Evolutionary conservation across 2,113 vertebrate species (phyloP).

Genomic region (Ceyx margarethae): DNA sequence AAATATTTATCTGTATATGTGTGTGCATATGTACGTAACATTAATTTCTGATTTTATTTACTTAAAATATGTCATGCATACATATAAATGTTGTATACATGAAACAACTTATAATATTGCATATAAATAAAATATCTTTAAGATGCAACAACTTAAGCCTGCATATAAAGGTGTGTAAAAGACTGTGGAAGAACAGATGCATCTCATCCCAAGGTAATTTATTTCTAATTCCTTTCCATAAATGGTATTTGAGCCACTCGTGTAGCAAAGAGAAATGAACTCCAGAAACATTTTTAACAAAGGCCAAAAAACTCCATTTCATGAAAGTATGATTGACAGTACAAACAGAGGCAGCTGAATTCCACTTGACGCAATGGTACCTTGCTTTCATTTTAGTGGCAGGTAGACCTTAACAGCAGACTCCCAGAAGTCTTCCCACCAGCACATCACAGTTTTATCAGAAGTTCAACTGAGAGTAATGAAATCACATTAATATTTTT

Average conservation of each 20-base stretch:
- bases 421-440: neutral
- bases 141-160: neutral
- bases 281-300: neutral
- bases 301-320: neutral
- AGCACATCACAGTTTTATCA: neutral
- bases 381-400: neutral
- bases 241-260: neutral
- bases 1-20: neutral
- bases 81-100: neutral
- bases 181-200: rapidly evolving
- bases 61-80: neutral
- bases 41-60: neutral
- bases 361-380: neutral
- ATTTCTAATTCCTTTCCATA: neutral
- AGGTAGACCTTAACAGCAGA: neutral
- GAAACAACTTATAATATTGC: neutral
- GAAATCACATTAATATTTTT: neutral
- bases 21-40: no score
- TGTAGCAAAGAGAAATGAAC: neutral
- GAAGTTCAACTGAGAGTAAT: neutral
- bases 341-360: neutral
- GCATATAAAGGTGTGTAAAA: neutral
- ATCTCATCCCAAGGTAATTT: neutral
- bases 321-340: neutral
- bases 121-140: neutral